Base-by-base conservation (phyloP, 2,888 invertebrate genomes). In the Ethmia dodecea region DNA sequence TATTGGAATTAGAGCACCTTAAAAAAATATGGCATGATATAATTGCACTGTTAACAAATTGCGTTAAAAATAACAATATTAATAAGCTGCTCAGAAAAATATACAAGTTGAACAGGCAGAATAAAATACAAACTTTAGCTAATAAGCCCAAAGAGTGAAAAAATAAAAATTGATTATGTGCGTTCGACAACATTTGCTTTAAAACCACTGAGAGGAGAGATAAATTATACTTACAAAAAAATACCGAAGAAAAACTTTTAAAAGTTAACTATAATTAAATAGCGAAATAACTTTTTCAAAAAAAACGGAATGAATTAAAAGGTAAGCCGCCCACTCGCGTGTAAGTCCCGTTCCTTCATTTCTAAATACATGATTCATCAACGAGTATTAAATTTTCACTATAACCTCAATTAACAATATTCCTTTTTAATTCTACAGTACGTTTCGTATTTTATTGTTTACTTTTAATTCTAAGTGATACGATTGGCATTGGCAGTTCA, bases 361-460 rank as follows among this genome's bases (percentile, higher is more conserved):
- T 60, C 60, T 68, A 68, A 59, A 63, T 65, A 73, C 58, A 69
- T 55, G 68, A 71, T 73, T 67, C 62, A 61, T 72, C 60, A 81
- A 83, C 79, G 79, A 76, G 65, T 78, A 76, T 81, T 83, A 81
- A 81, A 80, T 80, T 81, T 80, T 78, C 55, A 70, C 78, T 83
- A 81, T 74, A 78, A 73, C 66, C 57, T 75, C 74, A 70, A 60
- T 78, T 72, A 83, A 83, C 77, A 80, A 80, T 76, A 69, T 69
- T 57, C 47, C 60, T 61, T 18, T 74, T 75, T 75, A 69, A 64
- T 38, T 62, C 78, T 81, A 83, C 73, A 8, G 56, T 73, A 75
- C 56, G 57, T 70, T 68, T 69, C 61, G 64, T 76, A 72, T 58
- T 66, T 58, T 40, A 56, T 60, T 59, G 61, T 57, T 59, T 60